These are phyloP conservation scores for Mus caroli DNA, from an alignment of 2,797 vertebrate species.

Conservation along the genomic window DNA sequence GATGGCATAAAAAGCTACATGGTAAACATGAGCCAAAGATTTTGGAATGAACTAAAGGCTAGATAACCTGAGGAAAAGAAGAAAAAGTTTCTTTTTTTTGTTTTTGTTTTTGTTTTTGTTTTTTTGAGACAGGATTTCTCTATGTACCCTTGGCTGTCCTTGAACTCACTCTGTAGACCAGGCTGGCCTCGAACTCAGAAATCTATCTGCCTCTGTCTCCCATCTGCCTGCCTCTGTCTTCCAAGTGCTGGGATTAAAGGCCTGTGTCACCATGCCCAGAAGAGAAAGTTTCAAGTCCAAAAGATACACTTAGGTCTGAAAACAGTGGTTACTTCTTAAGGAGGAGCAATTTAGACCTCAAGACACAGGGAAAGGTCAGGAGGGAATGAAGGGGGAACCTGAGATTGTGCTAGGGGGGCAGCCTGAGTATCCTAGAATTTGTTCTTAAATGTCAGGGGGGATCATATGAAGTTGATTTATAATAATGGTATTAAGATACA, in stretches of 20 bases:
- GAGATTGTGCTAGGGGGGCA: background rate
- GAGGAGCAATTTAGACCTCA: background rate
- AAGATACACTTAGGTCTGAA: background rate
- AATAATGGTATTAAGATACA: background rate
- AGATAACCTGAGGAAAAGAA: background rate
- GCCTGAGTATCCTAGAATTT: background rate
- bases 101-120: too few species aligned
- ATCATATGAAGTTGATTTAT: background rate
- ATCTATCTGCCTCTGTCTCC: too few species aligned
- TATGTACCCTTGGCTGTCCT: too few species aligned
- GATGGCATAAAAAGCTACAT: background rate
- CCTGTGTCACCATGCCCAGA: too few species aligned
- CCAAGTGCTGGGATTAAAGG: too few species aligned
- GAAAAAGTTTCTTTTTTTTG: too few species aligned
- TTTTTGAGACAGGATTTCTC: too few species aligned
- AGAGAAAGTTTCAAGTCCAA: background rate
- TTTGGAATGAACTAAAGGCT: background rate
- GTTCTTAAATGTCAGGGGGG: background rate
- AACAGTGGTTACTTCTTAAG: background rate
- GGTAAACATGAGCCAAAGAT: background rate
- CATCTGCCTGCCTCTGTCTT: too few species aligned
- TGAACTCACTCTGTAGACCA: too few species aligned
- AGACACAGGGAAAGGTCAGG: background rate
- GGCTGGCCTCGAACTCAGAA: too few species aligned
- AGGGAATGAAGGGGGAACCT: background rate